A percentile compares a stretch with the other conserved stretches of the same genome.
Evolutionary conservation across 1,140 invertebrate species (phyloP).

Genomic region (Eubasilissa regina): DNA sequence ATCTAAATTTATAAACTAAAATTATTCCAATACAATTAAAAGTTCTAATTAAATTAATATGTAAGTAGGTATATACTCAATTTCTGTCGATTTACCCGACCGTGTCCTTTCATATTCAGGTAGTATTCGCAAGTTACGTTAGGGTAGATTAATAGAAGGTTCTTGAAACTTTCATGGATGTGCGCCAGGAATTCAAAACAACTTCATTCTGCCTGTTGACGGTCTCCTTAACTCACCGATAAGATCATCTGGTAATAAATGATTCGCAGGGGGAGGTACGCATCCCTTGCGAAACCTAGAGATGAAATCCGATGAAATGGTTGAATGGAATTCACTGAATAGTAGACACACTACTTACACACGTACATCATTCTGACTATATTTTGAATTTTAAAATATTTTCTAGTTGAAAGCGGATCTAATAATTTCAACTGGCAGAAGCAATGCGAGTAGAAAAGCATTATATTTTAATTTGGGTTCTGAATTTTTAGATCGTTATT

Average conservation of each 20-base stretch:
- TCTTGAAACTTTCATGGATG: constrained; percentile 26
- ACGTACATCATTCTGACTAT: neutral
- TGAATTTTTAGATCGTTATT: too few species aligned
- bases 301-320: constrained; percentile 7
- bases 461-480: neutral
- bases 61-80: neutral
- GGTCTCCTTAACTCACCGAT: constrained; percentile 24
- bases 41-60: too few species aligned
- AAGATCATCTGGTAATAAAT: constrained; percentile 38
- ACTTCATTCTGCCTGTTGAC: constrained; percentile 26
- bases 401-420: too few species aligned
- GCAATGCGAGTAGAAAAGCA: neutral
- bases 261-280: constrained; percentile 32
- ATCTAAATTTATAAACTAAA: too few species aligned
- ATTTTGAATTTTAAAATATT: too few species aligned
- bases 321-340: constrained; percentile 8
- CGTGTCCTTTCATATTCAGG: neutral
- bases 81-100: neutral
- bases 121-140: constrained; percentile 36
- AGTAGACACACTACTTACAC: constrained; percentile 3
- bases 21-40: too few species aligned
- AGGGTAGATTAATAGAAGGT: constrained; percentile 38
- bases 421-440: neutral
- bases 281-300: constrained; percentile 21
- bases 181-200: constrained; percentile 29